Conservation (phyloP, 35 echinoderm and acorn worm genomes). For the Amphiura filiformis region DNA sequence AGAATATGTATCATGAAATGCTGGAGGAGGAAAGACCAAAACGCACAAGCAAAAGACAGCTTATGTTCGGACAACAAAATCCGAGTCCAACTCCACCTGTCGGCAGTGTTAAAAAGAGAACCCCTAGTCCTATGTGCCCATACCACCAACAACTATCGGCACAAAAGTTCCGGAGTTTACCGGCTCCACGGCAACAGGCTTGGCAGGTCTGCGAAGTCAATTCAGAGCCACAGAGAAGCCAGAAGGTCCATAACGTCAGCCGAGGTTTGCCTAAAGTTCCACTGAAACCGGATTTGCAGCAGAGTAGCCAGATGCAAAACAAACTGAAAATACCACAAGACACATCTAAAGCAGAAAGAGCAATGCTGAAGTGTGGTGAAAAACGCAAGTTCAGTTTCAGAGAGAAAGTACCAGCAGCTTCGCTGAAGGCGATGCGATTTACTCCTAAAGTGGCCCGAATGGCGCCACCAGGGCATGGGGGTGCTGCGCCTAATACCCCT, state of each 20-base stretch:
- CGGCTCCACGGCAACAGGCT: neutral
- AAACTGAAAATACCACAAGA: neutral
- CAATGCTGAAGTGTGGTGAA: neutral
- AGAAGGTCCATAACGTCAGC: neutral
- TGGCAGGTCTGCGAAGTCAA: neutral
- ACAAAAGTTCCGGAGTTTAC: neutral
- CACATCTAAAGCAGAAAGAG: neutral
- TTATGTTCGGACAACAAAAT: conserved; percentile 25
- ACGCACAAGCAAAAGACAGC: conserved; percentile 28
- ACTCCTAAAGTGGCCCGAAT: neutral
- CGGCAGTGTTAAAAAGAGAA: neutral
- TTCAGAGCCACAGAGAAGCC: neutral
- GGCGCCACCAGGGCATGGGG: no score
- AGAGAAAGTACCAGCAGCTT: neutral
- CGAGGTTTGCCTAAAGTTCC: neutral
- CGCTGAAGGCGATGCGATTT: neutral
- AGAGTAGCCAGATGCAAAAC: neutral
- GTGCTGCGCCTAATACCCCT: neutral
- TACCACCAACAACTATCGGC: neutral
- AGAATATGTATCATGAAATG: conserved; percentile 48
- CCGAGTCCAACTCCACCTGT: neutral
- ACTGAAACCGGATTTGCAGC: no score
- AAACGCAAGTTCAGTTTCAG: neutral
- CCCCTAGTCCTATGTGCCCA: neutral
- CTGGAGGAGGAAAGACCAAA: neutral